Conservation (phyloP, 2,113 vertebrate genomes). For the Bolborhynchus lineola region DNA sequence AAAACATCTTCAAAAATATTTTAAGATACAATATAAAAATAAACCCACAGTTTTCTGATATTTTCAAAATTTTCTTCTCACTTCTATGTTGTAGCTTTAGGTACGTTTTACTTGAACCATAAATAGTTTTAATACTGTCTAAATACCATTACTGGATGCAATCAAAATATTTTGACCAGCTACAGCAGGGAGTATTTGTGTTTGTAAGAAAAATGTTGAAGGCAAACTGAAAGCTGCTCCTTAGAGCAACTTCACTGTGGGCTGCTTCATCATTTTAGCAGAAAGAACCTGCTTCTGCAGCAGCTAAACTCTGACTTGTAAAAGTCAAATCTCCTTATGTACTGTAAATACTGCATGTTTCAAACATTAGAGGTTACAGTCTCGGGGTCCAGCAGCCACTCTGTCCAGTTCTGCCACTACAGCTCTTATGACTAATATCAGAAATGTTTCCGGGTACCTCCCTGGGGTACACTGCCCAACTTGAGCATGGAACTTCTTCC, state of each 20-base stretch:
- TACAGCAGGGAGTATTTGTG: neutral
- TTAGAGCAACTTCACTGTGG: neutral
- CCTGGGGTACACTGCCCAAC: neutral
- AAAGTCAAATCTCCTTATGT: constrained; percentile 16
- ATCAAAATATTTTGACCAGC: constrained; percentile 8
- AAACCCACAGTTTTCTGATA: neutral
- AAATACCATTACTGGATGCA: neutral
- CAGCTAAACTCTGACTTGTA: neutral
- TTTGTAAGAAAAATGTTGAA: constrained; percentile 3
- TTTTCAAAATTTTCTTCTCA: neutral
- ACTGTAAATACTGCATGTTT: neutral
- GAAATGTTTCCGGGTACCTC: neutral
- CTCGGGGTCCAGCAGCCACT: neutral
- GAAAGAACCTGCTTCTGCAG: neutral
- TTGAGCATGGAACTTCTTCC: neutral
- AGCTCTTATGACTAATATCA: neutral
- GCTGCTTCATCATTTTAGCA: neutral
- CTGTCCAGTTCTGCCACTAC: neutral
- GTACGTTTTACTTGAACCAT: neutral
- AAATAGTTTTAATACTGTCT: neutral
- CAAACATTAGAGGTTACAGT: neutral
- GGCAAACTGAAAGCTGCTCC: neutral
- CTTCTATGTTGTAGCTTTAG: neutral
- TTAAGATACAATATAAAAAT: neutral
- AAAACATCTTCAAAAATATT: neutral